Base-by-base conservation (phyloP, 2,113 vertebrate genomes). In the Astatoreochromis straeleni region DNA sequence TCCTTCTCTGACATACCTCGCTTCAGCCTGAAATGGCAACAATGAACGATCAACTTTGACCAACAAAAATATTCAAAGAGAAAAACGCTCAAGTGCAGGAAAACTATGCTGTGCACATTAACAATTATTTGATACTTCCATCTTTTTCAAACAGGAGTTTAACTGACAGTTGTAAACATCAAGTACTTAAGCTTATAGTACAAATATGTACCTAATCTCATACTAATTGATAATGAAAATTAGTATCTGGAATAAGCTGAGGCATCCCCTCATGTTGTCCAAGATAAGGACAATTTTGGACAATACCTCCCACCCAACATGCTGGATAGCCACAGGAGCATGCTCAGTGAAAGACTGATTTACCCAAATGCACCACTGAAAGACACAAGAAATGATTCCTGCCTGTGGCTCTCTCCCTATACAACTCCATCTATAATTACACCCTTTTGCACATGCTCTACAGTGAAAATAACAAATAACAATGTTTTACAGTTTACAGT, bases 1-100 rank as follows among this genome's bases (percentile, higher is more conserved):
- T 10, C 33, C 94, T 19, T 96, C 96, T 91, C 96, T 94, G 93
- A 80, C 91, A 31, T 94, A 93, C 85, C 96, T 95, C 84, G 95
- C 96, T 82, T 97, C 96, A 95, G 88, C 70, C 96, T 95, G 92
- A 57, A 93, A 94, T 3, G 4, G 49, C 58, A 24, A 58, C 7
- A 5, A 3, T 7, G 13, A 13, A 29, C 6, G 3, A 17, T 31
- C 9, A 29, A 33, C 75, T 24, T 7, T n/a, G 16, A 58, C 58
- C 40, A 14, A 10, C 2, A 9, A 12, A 84, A 75, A 75, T 29
- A 49, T 29, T 33, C 24, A 40, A 17, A 19, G n/a, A 29, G 10
- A 11, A 49, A 78, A 78, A 49, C 4, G 2, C 42, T 49, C 42
- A 12, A 7, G 70, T 19, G 42, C 42, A 65, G 60, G 60, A 65